Evolutionary conservation across 2,797 vertebrate genomes (phyloP), one percentile per base, ranked within the genome.

Genomic region (Melanotaenia boesemani): DNA sequence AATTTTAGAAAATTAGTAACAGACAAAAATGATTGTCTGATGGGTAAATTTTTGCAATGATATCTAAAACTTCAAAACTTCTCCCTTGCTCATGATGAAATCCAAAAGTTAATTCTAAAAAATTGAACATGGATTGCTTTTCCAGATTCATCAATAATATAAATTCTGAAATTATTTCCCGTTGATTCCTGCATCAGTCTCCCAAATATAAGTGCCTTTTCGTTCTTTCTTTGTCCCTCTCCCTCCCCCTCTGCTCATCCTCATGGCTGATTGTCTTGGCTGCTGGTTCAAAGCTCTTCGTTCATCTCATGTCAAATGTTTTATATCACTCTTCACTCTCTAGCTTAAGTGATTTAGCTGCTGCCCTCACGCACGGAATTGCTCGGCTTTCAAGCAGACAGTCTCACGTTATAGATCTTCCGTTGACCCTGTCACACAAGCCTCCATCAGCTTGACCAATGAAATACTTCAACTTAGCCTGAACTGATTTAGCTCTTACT

Each of bases 271-370:
- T 72, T 64, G 80, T 86, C 67, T 88, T 90, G 86, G 88, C 86
- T 44, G 16, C 41, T 1, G 67, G 82, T 91, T 92, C 87, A 91
- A 92, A 92, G 90, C 41, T 66, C 18, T 18, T 54, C 22, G 72
- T 79, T 71, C 55, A 85, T 91, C 74, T 72, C 78, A 77, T 59
- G 84, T 86, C 80, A 62, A 83, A 80, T 91, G 91, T 90, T 92
- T 92, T 89, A 75, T 81, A 87, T 93, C 86, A 92, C 89, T 92
- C 88, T 78, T 77, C 86, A 85, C 87, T 81, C 81, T 85, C 72
- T 48, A 0, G 28, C 76, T 86, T 87, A 89, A 93, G 90, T 86
- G 86, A 88, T 89, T 91, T 91, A 87, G 84, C 88, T 81, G 90
- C 87, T 88, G 85, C 83, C 85, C 72, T 79, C 56, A 1, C 72